phyloP scores from a whole-genome alignment of 2,888 invertebrate genomes.

The Tuta absoluta region DNA sequence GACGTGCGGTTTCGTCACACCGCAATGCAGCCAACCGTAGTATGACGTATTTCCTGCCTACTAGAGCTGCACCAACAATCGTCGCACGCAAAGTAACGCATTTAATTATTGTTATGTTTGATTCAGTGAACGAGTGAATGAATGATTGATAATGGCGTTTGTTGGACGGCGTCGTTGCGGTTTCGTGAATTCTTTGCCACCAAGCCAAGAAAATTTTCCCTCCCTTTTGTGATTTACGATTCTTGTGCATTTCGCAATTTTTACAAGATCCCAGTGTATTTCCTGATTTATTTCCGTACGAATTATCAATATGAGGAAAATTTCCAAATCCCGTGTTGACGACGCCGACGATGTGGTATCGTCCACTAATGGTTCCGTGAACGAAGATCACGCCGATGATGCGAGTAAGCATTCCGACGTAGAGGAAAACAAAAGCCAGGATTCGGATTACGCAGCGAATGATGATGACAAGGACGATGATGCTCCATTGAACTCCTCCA shows the following conservation, averaged over 20 bases:
- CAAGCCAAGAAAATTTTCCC: constrained; percentile 1
- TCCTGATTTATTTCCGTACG: constrained; percentile 45
- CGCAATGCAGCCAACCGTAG: background rate
- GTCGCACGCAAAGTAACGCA: too few relatives aligned
- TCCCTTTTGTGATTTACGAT: background rate
- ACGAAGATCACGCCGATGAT: constrained; percentile 39
- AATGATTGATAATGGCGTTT: background rate
- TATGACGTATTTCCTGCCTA: too few relatives aligned
- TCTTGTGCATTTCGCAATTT: too few relatives aligned
- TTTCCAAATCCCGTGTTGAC: constrained; percentile 70
- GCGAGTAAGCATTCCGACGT: constrained; percentile 25
- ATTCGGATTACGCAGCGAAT: constrained; percentile 34
- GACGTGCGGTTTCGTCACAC: background rate
- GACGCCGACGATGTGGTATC: constrained; percentile 75
- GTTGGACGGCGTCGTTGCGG: constrained; percentile 11
- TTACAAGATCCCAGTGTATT: constrained; percentile 17
- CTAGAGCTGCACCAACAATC: too few relatives aligned
- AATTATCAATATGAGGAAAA: constrained; percentile 65
- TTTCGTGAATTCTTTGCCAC: background rate
- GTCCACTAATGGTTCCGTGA: constrained; percentile 69
- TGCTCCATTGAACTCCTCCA: constrained; percentile 34
- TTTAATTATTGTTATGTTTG: background rate
- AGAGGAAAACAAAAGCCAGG: constrained; percentile 36
- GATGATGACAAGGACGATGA: constrained; percentile 31
- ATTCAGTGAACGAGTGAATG: background rate